Percentiles rank a stretch among this genome's conserved stretches.
Evolutionary conservation across 2,113 vertebrate genomes (phyloP).

Genomic region (Probosciger aterrimus): DNA sequence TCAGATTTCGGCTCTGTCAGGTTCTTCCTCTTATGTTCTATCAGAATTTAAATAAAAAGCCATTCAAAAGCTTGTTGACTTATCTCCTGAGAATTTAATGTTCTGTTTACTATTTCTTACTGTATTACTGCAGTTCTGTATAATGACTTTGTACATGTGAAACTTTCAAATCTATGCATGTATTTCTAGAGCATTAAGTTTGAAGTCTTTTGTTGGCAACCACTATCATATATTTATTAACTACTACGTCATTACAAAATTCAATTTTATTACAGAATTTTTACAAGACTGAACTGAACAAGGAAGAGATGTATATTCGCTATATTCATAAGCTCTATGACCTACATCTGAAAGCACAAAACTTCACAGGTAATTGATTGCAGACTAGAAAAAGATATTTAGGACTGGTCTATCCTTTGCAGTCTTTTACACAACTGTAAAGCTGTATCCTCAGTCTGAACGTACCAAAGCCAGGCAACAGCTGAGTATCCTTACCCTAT

Average conservation of each 20-base stretch:
- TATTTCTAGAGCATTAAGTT: neutral
- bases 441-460: neutral
- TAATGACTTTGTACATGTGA: neutral
- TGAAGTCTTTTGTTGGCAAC: neutral
- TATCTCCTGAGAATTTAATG: neutral
- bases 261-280: slow-evolving; percentile 86
- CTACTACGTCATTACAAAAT: neutral
- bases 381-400: neutral
- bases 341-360: slow-evolving; percentile 96
- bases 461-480: neutral
- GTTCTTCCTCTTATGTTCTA: neutral
- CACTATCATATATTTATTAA: neutral
- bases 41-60: neutral
- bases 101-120: neutral
- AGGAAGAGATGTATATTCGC: slow-evolving; percentile 99
- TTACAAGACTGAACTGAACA: slow-evolving; percentile 98
- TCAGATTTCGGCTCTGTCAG: neutral
- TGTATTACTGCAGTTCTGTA: neutral
- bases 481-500: neutral
- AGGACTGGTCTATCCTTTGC: neutral
- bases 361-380: slow-evolving; percentile 89
- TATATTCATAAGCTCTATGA: slow-evolving; percentile 99
- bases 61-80: neutral
- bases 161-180: neutral
- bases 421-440: neutral